Base-by-base conservation (phyloP, 2,888 invertebrate genomes). In the Meliscaeva auricollis region DNA sequence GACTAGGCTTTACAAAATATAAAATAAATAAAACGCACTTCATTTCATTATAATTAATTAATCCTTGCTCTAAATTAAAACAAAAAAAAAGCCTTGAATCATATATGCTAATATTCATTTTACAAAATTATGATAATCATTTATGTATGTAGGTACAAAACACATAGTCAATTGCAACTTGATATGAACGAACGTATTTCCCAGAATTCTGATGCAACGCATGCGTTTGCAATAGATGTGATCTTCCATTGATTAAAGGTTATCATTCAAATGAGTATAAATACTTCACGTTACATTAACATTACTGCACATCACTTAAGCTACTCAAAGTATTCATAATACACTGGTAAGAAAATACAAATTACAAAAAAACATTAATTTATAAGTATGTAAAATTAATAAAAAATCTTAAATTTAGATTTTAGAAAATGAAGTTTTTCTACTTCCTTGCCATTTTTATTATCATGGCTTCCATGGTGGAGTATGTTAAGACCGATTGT, bases 161-260 rank as follows among this genome's bases (percentile, higher is more conserved):
- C 2, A 26, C 26, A 38, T 38, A 9, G 38, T 9, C 11, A 9
- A 7, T 38, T 38, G 11, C 13, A 11, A 38, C n/a, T n/a, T n/a
- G n/a, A n/a, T n/a, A n/a, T 38, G 8, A 38, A 13, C 13, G 4
- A 7, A 22, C 20, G 50, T 20, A 50, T 13, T 11, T 50, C 11
- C 50, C 50, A 22, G 9, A 50, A 13, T 8, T 22, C 11, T 11
- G 13, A 50, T 13, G 22, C 9, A 50, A 9, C 3, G 22, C 3
- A 22, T 9, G 13, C 69, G 66, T 72, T 72, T 82, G 69, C 76
- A 82, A 66, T 72, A 70, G 76, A 72, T 72, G 66, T 6, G 20
- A 48, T 17, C 11, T 50, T 20, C 3, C 20, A 4, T 1, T 50
- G 50, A 11, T 4, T 15, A 11, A 22, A 22, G 22, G 22, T 50